These are phyloP conservation scores for Cyclargus thomasi DNA, from an alignment of 1,140 invertebrate species.

Conservation along the genomic window DNA sequence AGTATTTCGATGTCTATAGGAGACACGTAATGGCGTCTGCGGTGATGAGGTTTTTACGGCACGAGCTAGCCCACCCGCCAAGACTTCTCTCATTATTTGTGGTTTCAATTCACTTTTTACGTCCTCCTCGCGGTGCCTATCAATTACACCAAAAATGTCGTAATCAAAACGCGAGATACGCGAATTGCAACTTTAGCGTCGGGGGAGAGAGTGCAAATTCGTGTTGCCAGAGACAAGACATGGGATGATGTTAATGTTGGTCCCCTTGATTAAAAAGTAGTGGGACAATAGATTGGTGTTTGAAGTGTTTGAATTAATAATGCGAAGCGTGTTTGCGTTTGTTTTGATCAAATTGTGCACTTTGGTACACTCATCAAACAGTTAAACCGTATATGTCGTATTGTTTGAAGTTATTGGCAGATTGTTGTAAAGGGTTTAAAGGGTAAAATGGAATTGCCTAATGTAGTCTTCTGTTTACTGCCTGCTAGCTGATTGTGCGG, in stretches of 20 bases:
- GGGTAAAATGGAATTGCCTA: no score
- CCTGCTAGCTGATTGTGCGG: no score
- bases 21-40: slow-evolving; percentile 51
- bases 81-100: slow-evolving; percentile 63
- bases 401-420: neutral
- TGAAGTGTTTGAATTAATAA: slow-evolving; percentile 15
- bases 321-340: neutral
- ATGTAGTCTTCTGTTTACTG: no score
- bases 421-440: neutral
- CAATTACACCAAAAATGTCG: slow-evolving; percentile 39
- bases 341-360: neutral
- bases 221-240: neutral
- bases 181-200: neutral
- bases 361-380: neutral
- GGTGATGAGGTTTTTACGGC: slow-evolving; percentile 67
- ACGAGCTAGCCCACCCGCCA: slow-evolving; percentile 68
- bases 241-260: neutral
- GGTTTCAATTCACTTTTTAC: slow-evolving; percentile 73
- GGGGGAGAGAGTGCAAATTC: neutral
- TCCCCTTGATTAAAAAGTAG: slow-evolving; percentile 33
- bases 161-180: slow-evolving; percentile 30
- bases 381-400: neutral
- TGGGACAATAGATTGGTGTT: slow-evolving; percentile 24
- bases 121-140: slow-evolving; percentile 40
- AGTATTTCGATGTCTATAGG: slow-evolving; percentile 9